These are phyloP conservation scores for Isoperla grammatica DNA, from an alignment of 2,888 invertebrate species.

Conservation along the genomic window DNA sequence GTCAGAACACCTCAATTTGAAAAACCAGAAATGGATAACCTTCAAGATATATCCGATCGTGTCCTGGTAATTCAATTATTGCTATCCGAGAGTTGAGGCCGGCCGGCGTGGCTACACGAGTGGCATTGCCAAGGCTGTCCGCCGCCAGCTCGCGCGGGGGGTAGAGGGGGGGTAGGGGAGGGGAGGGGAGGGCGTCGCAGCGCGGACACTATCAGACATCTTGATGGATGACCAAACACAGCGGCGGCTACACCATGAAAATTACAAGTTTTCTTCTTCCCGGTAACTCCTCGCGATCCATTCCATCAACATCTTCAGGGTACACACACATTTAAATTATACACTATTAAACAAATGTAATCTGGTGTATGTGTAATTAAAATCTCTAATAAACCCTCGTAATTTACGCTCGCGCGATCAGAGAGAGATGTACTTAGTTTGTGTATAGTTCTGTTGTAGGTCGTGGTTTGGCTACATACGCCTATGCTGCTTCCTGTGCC, in stretches of 20 bases:
- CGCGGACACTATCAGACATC: slow-evolving; percentile 19
- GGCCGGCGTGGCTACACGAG: neutral
- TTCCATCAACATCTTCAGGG: too few species aligned
- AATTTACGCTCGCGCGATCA: too few species aligned
- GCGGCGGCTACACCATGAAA: slow-evolving; percentile 6
- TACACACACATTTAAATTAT: slow-evolving; percentile 8
- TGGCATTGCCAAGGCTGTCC: slow-evolving; percentile 2
- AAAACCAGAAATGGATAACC: neutral
- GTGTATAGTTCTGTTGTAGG: too few species aligned
- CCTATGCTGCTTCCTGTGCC: too few species aligned
- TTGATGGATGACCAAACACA: slow-evolving; percentile 20
- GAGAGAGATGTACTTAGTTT: too few species aligned
- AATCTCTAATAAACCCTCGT: slow-evolving; percentile 8
- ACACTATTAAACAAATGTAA: slow-evolving; percentile 23
- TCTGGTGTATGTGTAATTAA: slow-evolving; percentile 19
- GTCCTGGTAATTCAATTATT: neutral
- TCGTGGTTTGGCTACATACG: too few species aligned
- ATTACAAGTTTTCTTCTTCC: slow-evolving; percentile 8
- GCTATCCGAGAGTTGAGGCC: neutral
- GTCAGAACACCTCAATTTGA: too few species aligned
- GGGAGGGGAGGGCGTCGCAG: too few species aligned
- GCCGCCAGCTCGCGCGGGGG: too few species aligned
- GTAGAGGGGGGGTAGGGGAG: too few species aligned
- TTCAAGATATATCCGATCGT: slow-evolving; percentile 1
- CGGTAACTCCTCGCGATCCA: neutral